phyloP scores from a whole-genome alignment of 2,797 vertebrate species.

The Carcharodon carcharias region DNA sequence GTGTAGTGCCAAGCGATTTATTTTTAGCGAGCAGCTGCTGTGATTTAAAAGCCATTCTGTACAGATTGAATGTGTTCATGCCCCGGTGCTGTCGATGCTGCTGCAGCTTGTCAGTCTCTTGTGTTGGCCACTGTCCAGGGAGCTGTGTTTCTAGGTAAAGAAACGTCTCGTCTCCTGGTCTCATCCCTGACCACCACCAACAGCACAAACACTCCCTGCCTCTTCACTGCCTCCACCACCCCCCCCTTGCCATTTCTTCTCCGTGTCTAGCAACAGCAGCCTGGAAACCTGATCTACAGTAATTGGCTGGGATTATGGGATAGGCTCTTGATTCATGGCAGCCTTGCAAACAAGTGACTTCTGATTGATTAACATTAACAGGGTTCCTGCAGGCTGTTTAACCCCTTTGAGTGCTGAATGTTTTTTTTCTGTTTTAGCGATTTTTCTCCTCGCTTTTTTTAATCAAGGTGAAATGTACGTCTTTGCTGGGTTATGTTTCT shows the following conservation, averaged over 20 bases:
- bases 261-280: background rate
- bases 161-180: background rate
- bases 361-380: background rate
- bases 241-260: too few relatives aligned
- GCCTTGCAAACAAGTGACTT: too few relatives aligned
- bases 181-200: background rate
- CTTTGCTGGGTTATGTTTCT: background rate
- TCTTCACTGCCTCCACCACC: background rate
- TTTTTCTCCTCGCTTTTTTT: background rate
- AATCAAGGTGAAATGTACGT: too few relatives aligned
- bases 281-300: background rate
- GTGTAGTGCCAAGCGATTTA: constrained; percentile 21
- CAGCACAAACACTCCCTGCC: background rate
- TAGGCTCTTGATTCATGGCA: background rate
- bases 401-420: background rate
- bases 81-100: background rate
- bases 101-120: background rate
- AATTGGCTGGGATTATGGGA: constrained; percentile 7
- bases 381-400: background rate
- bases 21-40: constrained; percentile 33
- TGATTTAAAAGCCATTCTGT: background rate
- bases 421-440: background rate
- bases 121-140: too few relatives aligned
- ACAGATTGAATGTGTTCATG: background rate
- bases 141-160: background rate